phyloP scores from a whole-genome alignment of 2,113 vertebrate species.

The Archocentrus centrarchus region DNA sequence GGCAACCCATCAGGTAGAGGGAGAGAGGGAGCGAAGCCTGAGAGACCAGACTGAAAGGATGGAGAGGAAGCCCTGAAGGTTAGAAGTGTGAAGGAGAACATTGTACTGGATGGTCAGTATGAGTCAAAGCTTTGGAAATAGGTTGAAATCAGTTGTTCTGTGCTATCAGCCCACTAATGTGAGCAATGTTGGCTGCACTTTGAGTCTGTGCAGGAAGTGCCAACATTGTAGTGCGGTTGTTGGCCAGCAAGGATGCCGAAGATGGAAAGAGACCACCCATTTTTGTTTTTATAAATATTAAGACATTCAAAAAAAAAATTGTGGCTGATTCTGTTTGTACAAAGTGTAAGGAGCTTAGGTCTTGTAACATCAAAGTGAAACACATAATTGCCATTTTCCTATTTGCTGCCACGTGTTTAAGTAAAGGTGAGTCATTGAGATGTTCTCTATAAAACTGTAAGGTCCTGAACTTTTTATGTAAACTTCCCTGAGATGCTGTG shows the following conservation, averaged over 20 bases:
- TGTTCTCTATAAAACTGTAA: not conserved
- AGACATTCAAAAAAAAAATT: not conserved
- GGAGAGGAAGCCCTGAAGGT: not conserved
- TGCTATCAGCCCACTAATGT: fast-evolving
- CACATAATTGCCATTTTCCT: not conserved
- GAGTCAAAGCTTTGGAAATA: not conserved
- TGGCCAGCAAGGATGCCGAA: not conserved
- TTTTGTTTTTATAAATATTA: not conserved
- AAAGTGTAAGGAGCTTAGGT: not conserved
- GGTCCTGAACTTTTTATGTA: not conserved
- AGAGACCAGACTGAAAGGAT: too few relatives aligned
- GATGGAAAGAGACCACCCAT: not conserved
- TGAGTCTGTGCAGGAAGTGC: not conserved
- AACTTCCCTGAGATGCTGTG: not conserved
- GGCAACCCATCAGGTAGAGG: too few relatives aligned
- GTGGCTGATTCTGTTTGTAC: too few relatives aligned
- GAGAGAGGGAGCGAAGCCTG: too few relatives aligned
- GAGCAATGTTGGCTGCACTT: not conserved
- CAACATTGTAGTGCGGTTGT: not conserved
- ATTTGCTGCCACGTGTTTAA: not conserved
- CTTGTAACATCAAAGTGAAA: not conserved
- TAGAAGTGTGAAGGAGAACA: not conserved
- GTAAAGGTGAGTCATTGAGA: not conserved
- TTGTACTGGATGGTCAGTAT: fast-evolving
- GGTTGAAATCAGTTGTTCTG: not conserved